Evolutionary conservation across 2,888 invertebrate species (phyloP), one percentile per base, ranked within the genome.

Genomic region (Athetis lepigone): DNA sequence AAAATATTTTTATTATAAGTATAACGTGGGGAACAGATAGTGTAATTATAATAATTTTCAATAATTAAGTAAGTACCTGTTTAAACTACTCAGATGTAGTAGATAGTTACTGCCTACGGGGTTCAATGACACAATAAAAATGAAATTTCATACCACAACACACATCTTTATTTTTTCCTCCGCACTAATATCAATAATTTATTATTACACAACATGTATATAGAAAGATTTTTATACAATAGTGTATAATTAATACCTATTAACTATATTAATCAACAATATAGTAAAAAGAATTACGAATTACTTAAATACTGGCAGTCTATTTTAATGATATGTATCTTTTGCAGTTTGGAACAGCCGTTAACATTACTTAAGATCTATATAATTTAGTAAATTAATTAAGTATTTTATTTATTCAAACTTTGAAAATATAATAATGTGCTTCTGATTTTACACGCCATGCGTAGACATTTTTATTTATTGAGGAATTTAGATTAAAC

Each of bases 171-270:
- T 92, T 93, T 88, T 85, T 85, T 86, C 80, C 80, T 84, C 81
- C 86, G 63, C 85, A 73, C 90, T 92, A 90, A 85, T 87, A 74
- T 89, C 87, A 89, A 88, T 91, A 92, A 88, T 90, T 92, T 90
- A 92, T 88, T 91, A 92, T 90, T 92, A 94, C 93, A 94, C 94
- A 95, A 95, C 94, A 94, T 94, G 95, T 94, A 94, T 91, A 94
- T 95, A 94, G 95, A 94, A 94, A 94, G 95, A 93, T 89, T 92
- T 94, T 94, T 92, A 94, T 94, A 94, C 94, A 94, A 95, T 94
- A 94, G 94, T 95, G 93, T 94, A 95, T 94, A 94, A 90, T 91
- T 90, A 90, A 85, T 89, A 82, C 85, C 91, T 94, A 92, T 85
- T 88, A 90, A 85, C 92, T 92, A 91, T 91, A 89, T 87, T 90